Evolutionary conservation across 1,140 invertebrate species (phyloP).

Genomic region (Centruroides sculpturatus): DNA sequence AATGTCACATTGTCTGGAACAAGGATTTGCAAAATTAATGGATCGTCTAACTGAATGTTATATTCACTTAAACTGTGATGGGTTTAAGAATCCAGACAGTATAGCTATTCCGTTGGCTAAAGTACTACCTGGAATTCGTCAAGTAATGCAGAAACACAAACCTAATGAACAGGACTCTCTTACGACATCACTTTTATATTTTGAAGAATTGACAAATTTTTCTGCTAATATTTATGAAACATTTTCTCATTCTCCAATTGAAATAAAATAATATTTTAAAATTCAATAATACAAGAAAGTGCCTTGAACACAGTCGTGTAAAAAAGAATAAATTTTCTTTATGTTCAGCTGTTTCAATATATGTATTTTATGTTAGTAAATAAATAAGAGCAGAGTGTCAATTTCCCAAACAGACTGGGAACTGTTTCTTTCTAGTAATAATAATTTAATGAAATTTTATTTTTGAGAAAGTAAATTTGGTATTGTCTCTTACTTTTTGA

Average conservation of each 20-base stretch:
- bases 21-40: constrained; percentile 57
- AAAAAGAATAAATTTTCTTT: too few species aligned
- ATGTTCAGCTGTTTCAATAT: too few species aligned
- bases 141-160: constrained; percentile 8
- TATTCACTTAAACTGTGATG: constrained; percentile 1
- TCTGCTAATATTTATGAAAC: constrained; percentile 85
- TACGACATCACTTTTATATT: constrained; percentile 37
- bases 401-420: too few species aligned
- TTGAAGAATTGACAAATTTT: constrained; percentile 63
- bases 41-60: constrained; percentile 58
- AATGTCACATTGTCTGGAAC: constrained; percentile 52
- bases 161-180: constrained; percentile 6
- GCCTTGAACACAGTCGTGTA: too few species aligned
- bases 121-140: constrained; percentile 58
- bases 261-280: too few species aligned
- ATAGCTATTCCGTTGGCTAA: constrained; percentile 72
- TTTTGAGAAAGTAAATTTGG: too few species aligned
- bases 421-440: too few species aligned
- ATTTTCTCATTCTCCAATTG: constrained; percentile 34
- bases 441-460: too few species aligned
- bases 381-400: too few species aligned
- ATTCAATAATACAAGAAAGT: too few species aligned
- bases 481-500: too few species aligned
- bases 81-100: constrained; percentile 52
- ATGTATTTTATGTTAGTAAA: too few species aligned